Base-by-base conservation (phyloP, 2,797 vertebrate species). In the Mycteria americana region DNA sequence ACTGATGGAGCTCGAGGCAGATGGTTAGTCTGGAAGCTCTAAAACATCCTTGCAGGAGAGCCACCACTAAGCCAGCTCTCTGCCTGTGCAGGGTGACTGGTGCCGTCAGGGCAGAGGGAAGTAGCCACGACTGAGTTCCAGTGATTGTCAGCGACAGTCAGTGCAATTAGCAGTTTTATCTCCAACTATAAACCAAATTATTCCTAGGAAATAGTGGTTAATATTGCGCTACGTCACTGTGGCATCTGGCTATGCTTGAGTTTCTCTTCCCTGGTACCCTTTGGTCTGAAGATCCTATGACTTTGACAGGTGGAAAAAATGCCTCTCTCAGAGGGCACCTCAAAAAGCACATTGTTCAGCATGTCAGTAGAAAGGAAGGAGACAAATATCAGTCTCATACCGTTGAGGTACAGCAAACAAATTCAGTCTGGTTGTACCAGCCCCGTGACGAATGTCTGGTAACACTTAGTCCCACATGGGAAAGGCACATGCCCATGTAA, bases 1-100 rank as follows among this genome's bases (percentile, higher is more conserved):
- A 43, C 7, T 2, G 3, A 22, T 3, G 14, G 33, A 74, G 53
- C 24, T 35, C 0, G 0, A 56, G 54, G 48, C 77, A 93, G 57
- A 56, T 23, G 15, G 13, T 11, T 18, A 50, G 41, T 46, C 81
- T 57, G 57, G 80, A 43, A 91, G 69, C 54, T 62, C 5, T 43
- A 28, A 84, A 54, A 63, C 65, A 15, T 14, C 57, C 77, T 76
- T 75, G 73, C 1, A 1, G 89, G 18, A 74, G 25, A 85, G 67
- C 60, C 5, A 8, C 39, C 1, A 0, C 41, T 56, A 22, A 68
- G 35, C 45, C 56, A 70, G 63, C 10, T 59, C 45, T 70, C 51
- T 74, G 43, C 54, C 74, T 25, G 0, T 35, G 60, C 64, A 51
- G 33, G 8, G n/a, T 27, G n/a, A 75, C 53, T 19, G 25, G 7